Percentiles rank a stretch among this genome's conserved stretches.
phyloP scores from a whole-genome alignment of 2,888 invertebrate genomes.

The Tyria jacobaeae region DNA sequence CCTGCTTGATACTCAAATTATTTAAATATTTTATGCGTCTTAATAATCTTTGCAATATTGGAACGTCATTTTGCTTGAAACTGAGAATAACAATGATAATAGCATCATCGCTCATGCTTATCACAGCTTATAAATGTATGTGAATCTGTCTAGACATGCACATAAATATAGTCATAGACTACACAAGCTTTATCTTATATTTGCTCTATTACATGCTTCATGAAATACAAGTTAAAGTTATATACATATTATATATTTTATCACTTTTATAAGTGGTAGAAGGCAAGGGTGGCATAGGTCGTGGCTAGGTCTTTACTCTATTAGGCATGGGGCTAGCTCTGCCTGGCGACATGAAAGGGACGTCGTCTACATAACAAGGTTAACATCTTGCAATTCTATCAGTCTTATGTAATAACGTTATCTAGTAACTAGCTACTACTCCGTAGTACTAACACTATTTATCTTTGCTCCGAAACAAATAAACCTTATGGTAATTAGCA shows the following conservation, averaged over 20 bases:
- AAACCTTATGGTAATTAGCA: conserved; percentile 41
- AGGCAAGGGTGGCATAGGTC: conserved; percentile 18
- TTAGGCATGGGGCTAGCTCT: conserved; percentile 61
- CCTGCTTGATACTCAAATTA: background rate
- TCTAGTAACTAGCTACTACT: conserved; percentile 54
- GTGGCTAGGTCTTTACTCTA: conserved; percentile 57
- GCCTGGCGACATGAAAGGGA: conserved; percentile 63
- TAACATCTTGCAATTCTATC: conserved; percentile 75
- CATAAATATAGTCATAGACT: background rate
- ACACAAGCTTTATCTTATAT: background rate
- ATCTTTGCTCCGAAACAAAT: conserved; percentile 53
- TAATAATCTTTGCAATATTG: background rate
- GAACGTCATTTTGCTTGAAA: too few relatives aligned
- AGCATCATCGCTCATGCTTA: too few relatives aligned
- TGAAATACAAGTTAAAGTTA: background rate
- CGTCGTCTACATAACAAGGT: conserved; percentile 72
- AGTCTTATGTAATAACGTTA: conserved; percentile 69
- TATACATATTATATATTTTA: too few relatives aligned
- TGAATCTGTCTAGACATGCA: background rate
- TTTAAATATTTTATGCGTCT: background rate
- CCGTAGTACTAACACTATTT: conserved; percentile 43
- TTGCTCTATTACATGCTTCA: background rate
- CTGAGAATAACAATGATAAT: too few relatives aligned
- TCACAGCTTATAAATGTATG: background rate
- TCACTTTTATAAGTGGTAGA: conserved; percentile 1